Evolutionary conservation across 2,888 invertebrate species (phyloP), one percentile per base, ranked within the genome.

Genomic region (Glaucopsyche alexis): DNA sequence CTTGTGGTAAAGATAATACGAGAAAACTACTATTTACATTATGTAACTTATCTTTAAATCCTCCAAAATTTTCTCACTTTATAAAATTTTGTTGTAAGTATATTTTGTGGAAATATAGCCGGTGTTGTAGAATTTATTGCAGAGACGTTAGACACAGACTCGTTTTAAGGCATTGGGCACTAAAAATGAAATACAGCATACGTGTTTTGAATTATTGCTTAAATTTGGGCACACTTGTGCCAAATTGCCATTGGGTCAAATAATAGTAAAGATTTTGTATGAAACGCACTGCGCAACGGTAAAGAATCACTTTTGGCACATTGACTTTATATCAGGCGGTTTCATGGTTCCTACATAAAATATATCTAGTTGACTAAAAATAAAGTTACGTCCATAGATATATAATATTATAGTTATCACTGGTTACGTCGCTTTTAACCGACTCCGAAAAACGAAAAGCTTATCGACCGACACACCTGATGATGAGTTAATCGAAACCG

Each of bases 131-230:
- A 60, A 60, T 60, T 7, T 60, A 60, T 60, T 60, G 60, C 29
- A 29, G 29, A 29, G 60, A 29, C 60, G 13, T 60, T 29, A n/a
- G 7, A 19, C 29, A 60, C 9, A 13, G 60, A 29, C 60, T 29
- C 60, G 60, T 60, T 55, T 55, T 16, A 60, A 60, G 60, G 60
- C 29, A 60, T 60, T 29, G 60, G 60, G 29, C 29, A 60, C 60
- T 60, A 60, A 60, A 29, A 60, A 7, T 60, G 60, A 60, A 60
- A 60, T 38, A 60, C 60, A 29, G 13, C 29, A 38, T 60, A 60
- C 60, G 60, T 29, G 60, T 13, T 13, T 60, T 60, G 60, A 38
- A 38, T 60, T 29, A 60, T 60, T 29, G 13, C 29, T 60, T 14
- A 13, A 60, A 29, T 29, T 60, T 29, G 29, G 60, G 13, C 19